phyloP scores from a whole-genome alignment of 2,113 vertebrate species.

The Oxyruncus cristatus region DNA sequence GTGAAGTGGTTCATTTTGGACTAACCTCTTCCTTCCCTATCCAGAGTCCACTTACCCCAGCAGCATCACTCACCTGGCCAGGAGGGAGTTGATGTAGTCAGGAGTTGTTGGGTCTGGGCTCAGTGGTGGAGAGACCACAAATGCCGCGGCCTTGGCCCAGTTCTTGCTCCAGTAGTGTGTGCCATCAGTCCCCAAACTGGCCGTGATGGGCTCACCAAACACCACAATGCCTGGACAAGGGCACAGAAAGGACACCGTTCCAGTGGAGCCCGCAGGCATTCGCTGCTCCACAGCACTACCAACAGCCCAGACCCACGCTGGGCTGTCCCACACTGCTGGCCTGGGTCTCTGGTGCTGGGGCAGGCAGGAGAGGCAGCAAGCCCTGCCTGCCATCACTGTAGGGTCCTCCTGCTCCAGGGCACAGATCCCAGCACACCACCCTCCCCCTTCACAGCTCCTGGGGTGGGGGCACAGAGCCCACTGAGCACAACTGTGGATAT shows the following conservation, averaged over 20 bases:
- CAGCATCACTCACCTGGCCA: conserved; percentile 83
- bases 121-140: conserved; percentile 93
- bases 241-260: background rate
- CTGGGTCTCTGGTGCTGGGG: background rate
- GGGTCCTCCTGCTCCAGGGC: background rate
- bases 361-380: background rate
- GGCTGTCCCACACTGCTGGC: background rate
- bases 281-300: background rate
- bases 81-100: conserved; percentile 93
- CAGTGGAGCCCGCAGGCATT: background rate
- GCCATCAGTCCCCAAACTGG: conserved; percentile 94
- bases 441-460: background rate
- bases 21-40: background rate
- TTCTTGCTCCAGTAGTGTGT: conserved; percentile 99
- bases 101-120: conserved; percentile 97
- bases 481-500: background rate
- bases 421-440: background rate
- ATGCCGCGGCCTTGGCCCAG: conserved; percentile 96
- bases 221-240: conserved; percentile 87
- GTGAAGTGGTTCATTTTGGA: background rate
- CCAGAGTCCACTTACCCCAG: fast-evolving
- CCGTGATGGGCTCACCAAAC: conserved; percentile 95
- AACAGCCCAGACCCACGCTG: fast-evolving
- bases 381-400: fast-evolving
- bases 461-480: background rate